Percentiles rank a stretch among this genome's conserved stretches.
Evolutionary conservation across 2,113 vertebrate species (phyloP).

Genomic region (Penelope pileata): DNA sequence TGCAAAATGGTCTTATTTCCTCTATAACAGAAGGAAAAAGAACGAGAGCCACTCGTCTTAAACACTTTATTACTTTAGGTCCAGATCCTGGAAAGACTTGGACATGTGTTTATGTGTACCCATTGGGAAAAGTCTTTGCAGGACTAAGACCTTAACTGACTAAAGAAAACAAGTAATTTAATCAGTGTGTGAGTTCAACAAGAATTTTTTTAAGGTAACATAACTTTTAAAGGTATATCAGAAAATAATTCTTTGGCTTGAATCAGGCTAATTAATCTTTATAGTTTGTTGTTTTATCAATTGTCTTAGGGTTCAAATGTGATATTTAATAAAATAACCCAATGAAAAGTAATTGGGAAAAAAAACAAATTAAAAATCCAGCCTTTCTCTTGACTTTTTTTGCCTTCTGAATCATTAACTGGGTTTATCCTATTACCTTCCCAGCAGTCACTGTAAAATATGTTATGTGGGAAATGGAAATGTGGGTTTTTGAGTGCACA

Average conservation of each 20-base stretch:
- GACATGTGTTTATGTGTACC: not conserved
- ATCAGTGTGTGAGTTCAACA: not conserved
- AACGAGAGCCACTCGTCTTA: not conserved
- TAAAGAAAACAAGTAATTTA: slow-evolving; percentile 1
- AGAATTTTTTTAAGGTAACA: not conserved
- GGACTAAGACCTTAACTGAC: not conserved
- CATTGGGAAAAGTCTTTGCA: slow-evolving; percentile 37
- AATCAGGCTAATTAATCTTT: not conserved
- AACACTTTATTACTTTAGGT: not conserved
- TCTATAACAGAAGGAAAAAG: not conserved
- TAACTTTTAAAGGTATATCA: not conserved
- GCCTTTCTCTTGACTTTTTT: not conserved
- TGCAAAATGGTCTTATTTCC: not conserved
- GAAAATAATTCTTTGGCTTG: not conserved
- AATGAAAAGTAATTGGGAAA: not conserved
- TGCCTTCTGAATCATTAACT: not conserved
- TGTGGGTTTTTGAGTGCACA: not conserved
- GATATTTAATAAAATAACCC: not conserved
- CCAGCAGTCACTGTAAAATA: not conserved
- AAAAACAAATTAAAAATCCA: not conserved
- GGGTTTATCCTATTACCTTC: not conserved
- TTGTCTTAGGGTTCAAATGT: not conserved
- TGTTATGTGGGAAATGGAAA: not conserved
- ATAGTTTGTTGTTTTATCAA: not conserved
- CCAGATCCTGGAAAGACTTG: not conserved